Evolutionary conservation across 2,797 vertebrate species (phyloP).

Genomic region (Buceros bicornis): DNA sequence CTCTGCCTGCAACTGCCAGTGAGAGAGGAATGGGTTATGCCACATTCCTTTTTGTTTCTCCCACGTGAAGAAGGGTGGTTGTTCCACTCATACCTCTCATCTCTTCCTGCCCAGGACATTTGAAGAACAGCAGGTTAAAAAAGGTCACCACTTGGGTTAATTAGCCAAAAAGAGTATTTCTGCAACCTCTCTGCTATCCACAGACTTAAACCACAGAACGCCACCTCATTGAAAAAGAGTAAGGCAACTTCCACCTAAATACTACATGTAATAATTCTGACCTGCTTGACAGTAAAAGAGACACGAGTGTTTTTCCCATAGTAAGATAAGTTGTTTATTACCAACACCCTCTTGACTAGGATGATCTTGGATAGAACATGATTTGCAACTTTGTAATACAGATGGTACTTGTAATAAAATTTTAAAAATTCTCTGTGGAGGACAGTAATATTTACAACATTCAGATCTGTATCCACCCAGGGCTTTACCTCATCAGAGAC

Average conservation of each 20-base stretch:
- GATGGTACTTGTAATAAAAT: neutral
- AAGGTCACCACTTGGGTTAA: neutral
- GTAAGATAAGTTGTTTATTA: neutral
- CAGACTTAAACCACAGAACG: neutral
- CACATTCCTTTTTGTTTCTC: neutral
- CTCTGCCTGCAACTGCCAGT: neutral
- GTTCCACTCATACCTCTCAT: constrained; percentile 70
- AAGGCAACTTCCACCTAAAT: neutral
- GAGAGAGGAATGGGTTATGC: constrained; percentile 19
- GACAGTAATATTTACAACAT: neutral
- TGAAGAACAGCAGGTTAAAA: neutral
- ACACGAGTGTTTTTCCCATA: neutral
- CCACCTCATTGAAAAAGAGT: neutral
- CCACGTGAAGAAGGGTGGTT: neutral
- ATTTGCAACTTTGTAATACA: neutral
- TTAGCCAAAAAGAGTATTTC: neutral
- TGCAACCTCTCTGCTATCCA: neutral
- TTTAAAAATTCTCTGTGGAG: constrained; percentile 8
- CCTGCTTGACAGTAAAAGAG: neutral
- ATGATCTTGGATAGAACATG: neutral
- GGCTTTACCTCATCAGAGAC: neutral
- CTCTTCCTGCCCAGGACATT: neutral
- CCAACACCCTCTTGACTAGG: neutral
- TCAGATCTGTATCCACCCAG: neutral
- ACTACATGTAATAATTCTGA: neutral